These are phyloP conservation scores for Meloidogyne floridensis DNA, from an alignment of 1,140 invertebrate species.

Conservation along the genomic window DNA sequence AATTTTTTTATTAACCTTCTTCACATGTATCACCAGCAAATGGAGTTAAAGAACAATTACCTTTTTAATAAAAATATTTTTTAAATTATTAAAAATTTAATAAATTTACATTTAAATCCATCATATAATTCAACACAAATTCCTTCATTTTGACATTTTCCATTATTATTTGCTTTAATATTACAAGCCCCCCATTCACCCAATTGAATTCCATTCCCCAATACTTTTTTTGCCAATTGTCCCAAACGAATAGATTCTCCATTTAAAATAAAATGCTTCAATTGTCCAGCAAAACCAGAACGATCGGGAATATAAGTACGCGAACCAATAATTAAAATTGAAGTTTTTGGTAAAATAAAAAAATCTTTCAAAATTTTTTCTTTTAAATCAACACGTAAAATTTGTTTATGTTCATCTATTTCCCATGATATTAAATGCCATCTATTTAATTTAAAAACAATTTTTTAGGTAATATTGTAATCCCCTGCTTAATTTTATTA, in stretches of 20 bases:
- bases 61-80: background rate
- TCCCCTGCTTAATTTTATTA: background rate
- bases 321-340: conserved; percentile 55
- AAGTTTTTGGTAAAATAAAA: conserved; percentile 53
- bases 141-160: conserved; percentile 53
- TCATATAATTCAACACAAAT: conserved; percentile 61
- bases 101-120: conserved; percentile 51
- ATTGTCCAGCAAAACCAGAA: conserved; percentile 61
- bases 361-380: conserved; percentile 43
- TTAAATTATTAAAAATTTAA: too few relatives aligned
- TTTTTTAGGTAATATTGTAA: too few relatives aligned
- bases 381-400: conserved; percentile 51
- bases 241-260: conserved; percentile 48
- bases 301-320: conserved; percentile 44
- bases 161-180: conserved; percentile 37
- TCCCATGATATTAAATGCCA: conserved; percentile 64
- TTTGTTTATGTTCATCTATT: conserved; percentile 44
- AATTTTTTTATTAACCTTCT: conserved; percentile 45
- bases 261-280: conserved; percentile 57
- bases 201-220: conserved; percentile 19
- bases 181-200: conserved; percentile 45
- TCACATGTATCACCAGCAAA: conserved; percentile 60
- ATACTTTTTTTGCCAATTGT: conserved; percentile 31
- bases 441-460: background rate
- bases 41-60: conserved; percentile 61